Evolutionary conservation across 2,113 vertebrate genomes (phyloP), one percentile per base, ranked within the genome.

Genomic region (Seriola quinqueradiata): DNA sequence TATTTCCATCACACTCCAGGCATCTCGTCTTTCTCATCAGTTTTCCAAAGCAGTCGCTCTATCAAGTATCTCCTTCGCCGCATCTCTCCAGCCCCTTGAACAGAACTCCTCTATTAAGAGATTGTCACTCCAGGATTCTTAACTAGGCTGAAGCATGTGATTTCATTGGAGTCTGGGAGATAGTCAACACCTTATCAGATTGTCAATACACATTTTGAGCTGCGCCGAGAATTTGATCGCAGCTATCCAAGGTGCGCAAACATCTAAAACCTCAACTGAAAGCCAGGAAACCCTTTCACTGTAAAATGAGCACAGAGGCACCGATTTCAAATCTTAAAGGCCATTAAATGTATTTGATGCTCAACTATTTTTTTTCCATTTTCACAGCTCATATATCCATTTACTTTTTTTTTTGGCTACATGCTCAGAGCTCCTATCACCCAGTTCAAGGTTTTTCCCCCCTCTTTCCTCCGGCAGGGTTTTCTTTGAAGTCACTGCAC

Each of bases 41-140:
- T 87, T 89, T 87, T 69, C 81, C 72, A 77, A 75, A 88, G 82
- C 75, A 85, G 81, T 74, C 61, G 70, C 86, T 82, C 81, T 52
- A 86, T 86, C 80, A 73, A 89, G 85, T 80, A 80, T 88, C 77
- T 87, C 73, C 77, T 89, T 58, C 8, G 82, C 82, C 70, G 71
- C 84, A 78, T 89, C 76, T 89, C 85, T 87, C 36, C 60, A 74
- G 75, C 84, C 84, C 87, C 88, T 90, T 84, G 63, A 90, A 75
- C 80, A 90, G 75, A 73, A 84, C 81, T 89, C 85, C 73, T 87
- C 83, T 74, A 92, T 91, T 91, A 90, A 84, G 90, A 89, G 69
- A 87, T 80, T 46, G 36, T 77, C 89, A 81, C 83, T 89, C 65
- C 65, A 75, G 78, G 86, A 78, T 87, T 87, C 85, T 93, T 87